Evolutionary conservation across 2,888 invertebrate species (phyloP).

Genomic region (Acronicta leporina): DNA sequence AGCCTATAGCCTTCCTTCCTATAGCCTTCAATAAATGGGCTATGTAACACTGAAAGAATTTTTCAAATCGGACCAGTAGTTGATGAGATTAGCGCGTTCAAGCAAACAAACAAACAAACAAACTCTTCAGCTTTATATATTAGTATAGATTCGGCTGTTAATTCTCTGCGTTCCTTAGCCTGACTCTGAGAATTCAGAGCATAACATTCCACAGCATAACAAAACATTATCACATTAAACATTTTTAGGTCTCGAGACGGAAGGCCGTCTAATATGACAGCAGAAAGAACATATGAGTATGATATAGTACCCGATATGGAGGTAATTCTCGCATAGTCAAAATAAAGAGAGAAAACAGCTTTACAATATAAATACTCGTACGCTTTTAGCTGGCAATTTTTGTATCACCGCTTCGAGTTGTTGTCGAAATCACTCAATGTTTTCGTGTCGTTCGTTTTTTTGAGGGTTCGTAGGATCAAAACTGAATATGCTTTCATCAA

Average conservation of each 20-base stretch:
- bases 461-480: constrained; percentile 2
- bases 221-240: constrained; percentile 23
- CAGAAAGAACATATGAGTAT: constrained; percentile 44
- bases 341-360: constrained; percentile 14
- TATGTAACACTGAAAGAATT: too few relatives aligned
- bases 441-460: constrained; percentile 21
- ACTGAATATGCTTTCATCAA: not conserved
- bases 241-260: constrained; percentile 47
- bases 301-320: constrained; percentile 41
- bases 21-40: too few relatives aligned
- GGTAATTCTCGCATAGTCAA: constrained; percentile 29
- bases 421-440: constrained; percentile 38
- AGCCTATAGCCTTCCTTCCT: too few relatives aligned
- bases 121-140: too few relatives aligned
- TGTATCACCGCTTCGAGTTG: constrained; percentile 36
- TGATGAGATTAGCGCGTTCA: too few relatives aligned
- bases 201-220: not conserved
- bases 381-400: constrained; percentile 23
- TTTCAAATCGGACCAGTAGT: too few relatives aligned
- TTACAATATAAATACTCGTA: constrained; percentile 13
- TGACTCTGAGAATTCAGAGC: too few relatives aligned
- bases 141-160: too few relatives aligned
- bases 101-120: too few relatives aligned
- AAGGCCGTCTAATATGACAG: constrained; percentile 38
- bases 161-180: too few relatives aligned